Evolutionary conservation across 2,888 invertebrate genomes (phyloP), one percentile per base, ranked within the genome.

Genomic region (Thumatha senex): DNA sequence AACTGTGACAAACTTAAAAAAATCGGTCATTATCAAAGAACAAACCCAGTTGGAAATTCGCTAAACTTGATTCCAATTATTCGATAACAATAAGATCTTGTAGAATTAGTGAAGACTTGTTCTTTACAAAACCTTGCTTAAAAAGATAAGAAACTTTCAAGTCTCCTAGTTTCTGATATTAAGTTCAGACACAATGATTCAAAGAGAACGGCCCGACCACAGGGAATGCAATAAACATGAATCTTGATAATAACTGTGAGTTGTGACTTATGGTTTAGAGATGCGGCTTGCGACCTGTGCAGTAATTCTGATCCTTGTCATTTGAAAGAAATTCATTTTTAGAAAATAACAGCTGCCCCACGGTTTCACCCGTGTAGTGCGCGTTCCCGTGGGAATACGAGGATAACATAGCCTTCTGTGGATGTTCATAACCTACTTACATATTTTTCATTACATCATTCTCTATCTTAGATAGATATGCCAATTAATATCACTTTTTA

Each of bases 111-210:
- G 77, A 72, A 56, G 72, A 65, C 54, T 24, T 24, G 18, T 24
- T 24, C 18, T 24, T 24, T 59, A 56, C 54, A 54, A 42, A 70
- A 70, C 67, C 64, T 64, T 61, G 52, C 63, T 58, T 66, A 57
- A 36, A 40, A 56, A 69, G 79, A 76, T 79, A 79, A 78, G 67
- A 73, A 71, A 76, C 64, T 78, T 74, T 50, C 48, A 58, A 63
- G 58, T 62, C 63, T 61, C 54, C 48, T n/a, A n/a, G n/a, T n/a
- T n/a, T n/a, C n/a, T 67, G 65, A 67, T 68, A 68, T 61, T 48
- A 65, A 63, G 43, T 65, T 65, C 62, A 58, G 63, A 61, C 55
- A 61, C 64, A 52, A 70, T 71, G 70, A 65, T 58, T 75, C 71
- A 71, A 69, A 67, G 53, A 58, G 57, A 62, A 58, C 58, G 47